Evolutionary conservation across 2,797 vertebrate species (phyloP), one percentile per base, ranked within the genome.

Genomic region (Prunella strophiata): DNA sequence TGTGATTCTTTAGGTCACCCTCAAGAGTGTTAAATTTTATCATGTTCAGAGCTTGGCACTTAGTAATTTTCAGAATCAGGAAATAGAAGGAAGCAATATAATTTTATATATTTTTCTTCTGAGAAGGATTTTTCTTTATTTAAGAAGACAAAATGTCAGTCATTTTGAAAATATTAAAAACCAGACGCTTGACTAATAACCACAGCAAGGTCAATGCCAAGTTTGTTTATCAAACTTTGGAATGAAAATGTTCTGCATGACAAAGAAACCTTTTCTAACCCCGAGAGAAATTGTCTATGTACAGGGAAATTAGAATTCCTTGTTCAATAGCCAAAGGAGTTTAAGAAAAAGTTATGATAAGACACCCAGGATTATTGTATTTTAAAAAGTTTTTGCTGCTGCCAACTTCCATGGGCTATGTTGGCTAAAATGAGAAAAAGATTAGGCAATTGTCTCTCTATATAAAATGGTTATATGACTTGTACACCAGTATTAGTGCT

Each of bases 121-220:
- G 48, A 89, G 52, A 85, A 93, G 45, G 32, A 93, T 86, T 96
- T 97, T 96, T 96, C 78, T 92, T 94, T 92, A 95, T 95, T 96
- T 94, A 79, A 70, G 83, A 93, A 96, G 80, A 97, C 96, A 97
- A 96, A 96, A 91, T 77, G 96, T 94, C 97, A 93, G 93, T 95
- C 96, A 96, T 91, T 62, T 76, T 87, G 77, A 90, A 97, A 98
- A 97, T 97, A 97, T 93, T 97, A 97, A 96, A 97, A 97, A 93
- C 91, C 86, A 96, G 96, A 97, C 77, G 83, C 76, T 29, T 61
- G 90, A 94, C 91, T 95, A 97, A 96, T 96, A 96, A 93, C 94
- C 94, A 93, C 88, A 93, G 42, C 38, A 81, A 85, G 84, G 94
- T 87, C 95, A 96, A 25, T 29, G 84, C 6, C 61, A 57, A 94